A percentile compares a stretch with the other conserved stretches of the same genome.
Conservation (phyloP, 2,888 invertebrate genomes). For the Ernsta delagoae region DNA sequence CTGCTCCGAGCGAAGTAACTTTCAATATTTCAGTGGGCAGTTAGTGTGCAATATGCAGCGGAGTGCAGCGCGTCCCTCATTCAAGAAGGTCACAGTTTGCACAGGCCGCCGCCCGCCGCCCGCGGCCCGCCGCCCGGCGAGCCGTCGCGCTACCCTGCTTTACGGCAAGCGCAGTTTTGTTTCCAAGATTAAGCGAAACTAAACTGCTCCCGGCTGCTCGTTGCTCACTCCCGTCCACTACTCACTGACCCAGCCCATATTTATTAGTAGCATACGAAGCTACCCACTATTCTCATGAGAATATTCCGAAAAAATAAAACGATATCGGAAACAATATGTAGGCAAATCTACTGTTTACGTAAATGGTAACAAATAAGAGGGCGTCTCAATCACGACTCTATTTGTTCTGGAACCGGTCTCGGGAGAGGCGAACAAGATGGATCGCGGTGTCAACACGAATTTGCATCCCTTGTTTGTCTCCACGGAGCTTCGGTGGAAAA, state of each 20-base stretch:
- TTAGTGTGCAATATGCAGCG: slow-evolving; percentile 54
- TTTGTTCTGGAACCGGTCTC: slow-evolving; percentile 78
- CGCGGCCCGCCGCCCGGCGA: slow-evolving; percentile 47
- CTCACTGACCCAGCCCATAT: slow-evolving; percentile 63
- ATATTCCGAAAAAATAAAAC: slow-evolving; percentile 1
- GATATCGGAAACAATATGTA: slow-evolving; percentile 15
- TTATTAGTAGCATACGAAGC: slow-evolving; percentile 50
- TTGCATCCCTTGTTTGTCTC: slow-evolving; percentile 85
- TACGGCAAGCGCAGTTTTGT: slow-evolving; percentile 72
- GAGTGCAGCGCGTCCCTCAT: slow-evolving; percentile 64
- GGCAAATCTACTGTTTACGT: slow-evolving; percentile 18
- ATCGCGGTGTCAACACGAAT: slow-evolving; percentile 84
- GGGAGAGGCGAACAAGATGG: slow-evolving; percentile 82
- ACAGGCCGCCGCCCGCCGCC: slow-evolving; percentile 55
- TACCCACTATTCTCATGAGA: not conserved
- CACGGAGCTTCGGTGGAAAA: slow-evolving; percentile 73
- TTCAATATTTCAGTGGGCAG: slow-evolving; percentile 36
- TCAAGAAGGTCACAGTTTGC: slow-evolving; percentile 72
- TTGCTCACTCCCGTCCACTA: slow-evolving; percentile 56
- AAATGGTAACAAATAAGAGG: slow-evolving; percentile 49
- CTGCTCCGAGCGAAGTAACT: slow-evolving; percentile 3
- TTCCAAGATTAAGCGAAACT: slow-evolving; percentile 77
- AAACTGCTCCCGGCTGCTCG: slow-evolving; percentile 56
- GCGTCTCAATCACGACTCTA: slow-evolving; percentile 78
- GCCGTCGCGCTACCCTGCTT: slow-evolving; percentile 50